These are phyloP conservation scores for Myodes glareolus DNA, from an alignment of 2,113 vertebrate species.

Conservation along the genomic window DNA sequence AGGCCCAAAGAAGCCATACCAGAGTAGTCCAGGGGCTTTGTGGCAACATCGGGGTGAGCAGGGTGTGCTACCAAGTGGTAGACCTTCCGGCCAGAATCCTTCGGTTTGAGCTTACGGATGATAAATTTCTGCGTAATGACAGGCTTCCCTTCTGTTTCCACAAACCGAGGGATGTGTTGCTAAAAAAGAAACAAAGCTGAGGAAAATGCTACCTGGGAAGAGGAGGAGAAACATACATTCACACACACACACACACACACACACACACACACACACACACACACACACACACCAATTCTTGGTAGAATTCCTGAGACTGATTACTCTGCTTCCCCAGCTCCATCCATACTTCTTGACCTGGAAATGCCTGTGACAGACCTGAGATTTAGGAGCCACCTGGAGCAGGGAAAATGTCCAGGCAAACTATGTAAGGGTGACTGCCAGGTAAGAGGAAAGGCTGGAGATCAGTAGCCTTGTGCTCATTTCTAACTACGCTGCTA, in stretches of 20 bases:
- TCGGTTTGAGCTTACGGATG: slow-evolving; percentile 80
- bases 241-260: background rate
- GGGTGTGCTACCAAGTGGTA: slow-evolving; percentile 82
- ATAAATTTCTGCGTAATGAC: slow-evolving; percentile 75
- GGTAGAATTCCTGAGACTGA: slow-evolving; percentile 56
- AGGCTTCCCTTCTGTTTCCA: slow-evolving; percentile 73
- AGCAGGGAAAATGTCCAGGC: background rate
- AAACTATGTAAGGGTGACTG: background rate
- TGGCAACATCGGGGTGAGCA: slow-evolving; percentile 34
- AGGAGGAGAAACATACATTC: background rate
- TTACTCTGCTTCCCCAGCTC: slow-evolving; percentile 30
- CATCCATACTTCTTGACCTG: slow-evolving; percentile 25
- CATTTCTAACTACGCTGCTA: background rate
- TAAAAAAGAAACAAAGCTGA: slow-evolving; percentile 74
- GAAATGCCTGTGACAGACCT: background rate
- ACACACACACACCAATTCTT: background rate
- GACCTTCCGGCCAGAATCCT: slow-evolving; percentile 68
- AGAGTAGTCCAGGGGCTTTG: slow-evolving; percentile 81
- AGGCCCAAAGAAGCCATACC: slow-evolving; percentile 81
- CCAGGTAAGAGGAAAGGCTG: background rate
- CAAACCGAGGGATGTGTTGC: slow-evolving; percentile 82
- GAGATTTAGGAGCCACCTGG: background rate
- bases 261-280: background rate
- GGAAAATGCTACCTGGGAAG: slow-evolving; percentile 17
- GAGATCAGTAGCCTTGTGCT: background rate